Conservation (phyloP, 2,888 invertebrate genomes). For the Chloroclysta siterata region DNA sequence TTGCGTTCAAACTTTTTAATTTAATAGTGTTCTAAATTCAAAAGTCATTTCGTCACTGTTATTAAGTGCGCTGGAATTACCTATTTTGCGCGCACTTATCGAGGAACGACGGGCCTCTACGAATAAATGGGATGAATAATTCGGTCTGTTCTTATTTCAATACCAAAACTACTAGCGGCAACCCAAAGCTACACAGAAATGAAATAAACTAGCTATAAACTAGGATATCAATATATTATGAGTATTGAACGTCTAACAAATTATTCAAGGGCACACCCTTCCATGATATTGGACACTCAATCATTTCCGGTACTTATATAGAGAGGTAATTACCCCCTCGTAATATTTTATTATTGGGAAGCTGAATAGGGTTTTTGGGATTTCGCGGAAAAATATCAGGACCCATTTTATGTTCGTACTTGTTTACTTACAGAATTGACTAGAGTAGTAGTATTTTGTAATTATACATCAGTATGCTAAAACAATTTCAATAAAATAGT, state of each 20-base stretch:
- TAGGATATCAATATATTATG: slow-evolving; percentile 42
- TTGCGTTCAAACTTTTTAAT: too few species aligned
- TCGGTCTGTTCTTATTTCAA: neutral
- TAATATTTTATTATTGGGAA: slow-evolving; percentile 26
- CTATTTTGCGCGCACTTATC: too few species aligned
- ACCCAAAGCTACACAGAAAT: slow-evolving; percentile 20
- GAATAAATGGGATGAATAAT: too few species aligned
- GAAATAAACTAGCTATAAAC: slow-evolving; percentile 24
- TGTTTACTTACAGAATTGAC: too few species aligned
- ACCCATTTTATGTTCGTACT: neutral
- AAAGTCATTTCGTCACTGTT: too few species aligned
- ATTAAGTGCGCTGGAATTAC: too few species aligned
- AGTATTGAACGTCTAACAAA: slow-evolving; percentile 41
- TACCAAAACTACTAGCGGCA: slow-evolving; percentile 3
- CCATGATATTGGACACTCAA: slow-evolving; percentile 38
- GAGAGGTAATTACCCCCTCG: slow-evolving; percentile 26
- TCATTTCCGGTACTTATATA: slow-evolving; percentile 30
- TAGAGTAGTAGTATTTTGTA: too few species aligned
- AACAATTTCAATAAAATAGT: too few species aligned
- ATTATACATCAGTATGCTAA: too few species aligned
- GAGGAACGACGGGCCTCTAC: too few species aligned
- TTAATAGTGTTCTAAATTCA: too few species aligned
- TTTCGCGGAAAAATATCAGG: neutral
- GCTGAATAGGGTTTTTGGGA: slow-evolving; percentile 2
- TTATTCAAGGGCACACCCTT: slow-evolving; percentile 40